Evolutionary conservation across 2,797 vertebrate species (phyloP), one percentile per base, ranked within the genome.

Genomic region (Melanotaenia trifasciata): DNA sequence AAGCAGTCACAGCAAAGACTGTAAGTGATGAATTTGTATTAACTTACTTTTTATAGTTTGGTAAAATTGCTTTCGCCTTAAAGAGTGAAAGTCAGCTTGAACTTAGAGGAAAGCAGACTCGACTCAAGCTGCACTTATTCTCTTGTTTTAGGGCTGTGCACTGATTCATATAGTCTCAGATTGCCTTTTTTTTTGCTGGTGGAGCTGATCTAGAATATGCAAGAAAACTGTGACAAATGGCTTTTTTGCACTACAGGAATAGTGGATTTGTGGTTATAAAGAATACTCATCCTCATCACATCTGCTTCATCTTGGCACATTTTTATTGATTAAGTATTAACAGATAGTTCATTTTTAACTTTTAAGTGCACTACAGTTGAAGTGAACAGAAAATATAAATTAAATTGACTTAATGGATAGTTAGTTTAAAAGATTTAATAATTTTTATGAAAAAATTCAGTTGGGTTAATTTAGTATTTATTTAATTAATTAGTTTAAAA

Each of bases 1-100:
- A 90, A 32, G 26, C 60, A 22, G 13, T 58, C 20, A 24, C 68
- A 36, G 6, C 81, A 36, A 78, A 80, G 35, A 79, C 86, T 85
- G 94, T 95, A 92, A 95, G 94, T 92, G 22, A 51, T 57, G 35
- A 36, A 22, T 64, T 33, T n/a, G 14, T 12, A 16, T 22, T 43
- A 30, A 2, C 11, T 62, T 16, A 35, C 32, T 30, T 33, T 67
- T 38, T 50, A 24, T n/a, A 63, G 40, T 38, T 40, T 35, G 35
- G 32, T 22, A 38, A 51, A 43, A 51, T 36, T 24, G 45, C 30
- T 58, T 61, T 6, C 30, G 47, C 43, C 12, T 26, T 7, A 58
- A 4, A 13, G 16, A 58, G 28, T 18, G 0, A 65, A 56, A 28
- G 4, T 47, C 47, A 11, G n/a, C n/a, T 50, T 0, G 20, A 65